Percentiles rank a stretch among this genome's conserved stretches.
Conservation (phyloP, 2,888 invertebrate genomes). For the Incurvaria masculella region DNA sequence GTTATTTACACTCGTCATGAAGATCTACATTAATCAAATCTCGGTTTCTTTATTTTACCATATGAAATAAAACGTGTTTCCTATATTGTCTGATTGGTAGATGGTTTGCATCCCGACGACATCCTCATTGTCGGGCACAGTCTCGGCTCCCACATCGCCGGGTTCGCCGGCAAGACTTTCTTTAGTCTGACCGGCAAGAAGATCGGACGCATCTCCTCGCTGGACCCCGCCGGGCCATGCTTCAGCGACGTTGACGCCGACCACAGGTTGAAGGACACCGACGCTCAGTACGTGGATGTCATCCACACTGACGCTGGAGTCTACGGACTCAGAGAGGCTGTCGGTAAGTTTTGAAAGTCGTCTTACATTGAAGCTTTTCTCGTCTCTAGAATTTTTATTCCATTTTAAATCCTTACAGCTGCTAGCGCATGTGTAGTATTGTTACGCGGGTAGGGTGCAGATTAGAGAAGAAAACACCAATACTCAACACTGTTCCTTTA, state of each 20-base stretch:
- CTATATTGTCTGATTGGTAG: constrained; percentile 21
- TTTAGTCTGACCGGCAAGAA: constrained; percentile 23
- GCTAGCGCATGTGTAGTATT: no score
- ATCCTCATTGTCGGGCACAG: constrained; percentile 47
- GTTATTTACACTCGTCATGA: no score
- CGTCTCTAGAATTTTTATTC: no score
- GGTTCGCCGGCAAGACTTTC: constrained; percentile 36
- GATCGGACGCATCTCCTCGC: constrained; percentile 31
- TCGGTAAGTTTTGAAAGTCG: constrained; percentile 30
- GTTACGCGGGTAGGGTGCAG: no score
- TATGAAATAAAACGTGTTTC: no score
- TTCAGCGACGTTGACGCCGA: constrained; percentile 29
- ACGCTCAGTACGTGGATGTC: constrained; percentile 36
- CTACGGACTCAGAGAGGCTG: constrained; percentile 27
- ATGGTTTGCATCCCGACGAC: constrained; percentile 25
- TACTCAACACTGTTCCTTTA: no score
- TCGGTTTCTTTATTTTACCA: no score
- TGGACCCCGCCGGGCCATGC: constrained; percentile 49
- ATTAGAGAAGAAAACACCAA: no score
- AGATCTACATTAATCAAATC: no score
- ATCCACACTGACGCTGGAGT: constrained; percentile 39
- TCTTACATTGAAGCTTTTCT: no score
- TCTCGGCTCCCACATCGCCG: constrained; percentile 39
- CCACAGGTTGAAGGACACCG: constrained; percentile 24
- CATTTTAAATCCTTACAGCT: no score